A percentile compares a stretch with the other conserved stretches of the same genome.
These are phyloP conservation scores for Euthynnus affinis DNA, from an alignment of 2,797 vertebrate species.

Conservation along the genomic window DNA sequence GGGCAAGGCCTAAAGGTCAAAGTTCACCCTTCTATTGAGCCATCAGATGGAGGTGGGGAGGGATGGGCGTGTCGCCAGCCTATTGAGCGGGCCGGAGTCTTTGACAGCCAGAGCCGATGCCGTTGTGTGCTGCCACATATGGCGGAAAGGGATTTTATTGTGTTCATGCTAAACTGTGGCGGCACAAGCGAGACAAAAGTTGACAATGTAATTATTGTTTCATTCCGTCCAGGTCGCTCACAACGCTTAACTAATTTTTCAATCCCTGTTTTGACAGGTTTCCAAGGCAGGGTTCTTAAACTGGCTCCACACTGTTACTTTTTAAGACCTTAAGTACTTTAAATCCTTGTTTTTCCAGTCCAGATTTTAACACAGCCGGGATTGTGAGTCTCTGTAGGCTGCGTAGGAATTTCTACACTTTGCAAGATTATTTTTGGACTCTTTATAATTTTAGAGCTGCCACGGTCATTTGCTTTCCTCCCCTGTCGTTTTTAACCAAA, in stretches of 20 bases:
- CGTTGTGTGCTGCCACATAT: slow-evolving; percentile 72
- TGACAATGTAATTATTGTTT: slow-evolving; percentile 70
- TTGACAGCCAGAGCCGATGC: slow-evolving; percentile 72
- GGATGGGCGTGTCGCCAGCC: slow-evolving; percentile 64
- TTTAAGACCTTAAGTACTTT: slow-evolving; percentile 79
- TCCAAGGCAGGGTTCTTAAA: slow-evolving; percentile 63
- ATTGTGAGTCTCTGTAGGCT: slow-evolving; percentile 67
- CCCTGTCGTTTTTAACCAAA: slow-evolving; percentile 46
- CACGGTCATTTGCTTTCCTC: slow-evolving; percentile 13
- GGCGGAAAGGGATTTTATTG: slow-evolving; percentile 72
- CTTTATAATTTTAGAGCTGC: slow-evolving; percentile 48
- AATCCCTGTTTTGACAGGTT: slow-evolving; percentile 73
- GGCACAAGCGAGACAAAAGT: slow-evolving; percentile 68
- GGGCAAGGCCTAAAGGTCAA: slow-evolving; percentile 70
- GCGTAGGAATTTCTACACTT: slow-evolving; percentile 61
- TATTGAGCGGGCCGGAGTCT: slow-evolving; percentile 63
- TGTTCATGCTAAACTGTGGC: slow-evolving; percentile 74
- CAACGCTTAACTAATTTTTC: slow-evolving; percentile 56
- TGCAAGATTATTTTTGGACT: slow-evolving; percentile 69
- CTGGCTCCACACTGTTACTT: slow-evolving; percentile 66
- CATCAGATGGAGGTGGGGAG: slow-evolving; percentile 77
- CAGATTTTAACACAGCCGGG: slow-evolving; percentile 64
- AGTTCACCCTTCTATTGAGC: slow-evolving; percentile 84
- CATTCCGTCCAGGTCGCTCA: slow-evolving; percentile 37
- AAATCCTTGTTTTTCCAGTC: slow-evolving; percentile 70